Conservation (phyloP, 2,113 vertebrate genomes). For the Salvelinus fontinalis region DNA sequence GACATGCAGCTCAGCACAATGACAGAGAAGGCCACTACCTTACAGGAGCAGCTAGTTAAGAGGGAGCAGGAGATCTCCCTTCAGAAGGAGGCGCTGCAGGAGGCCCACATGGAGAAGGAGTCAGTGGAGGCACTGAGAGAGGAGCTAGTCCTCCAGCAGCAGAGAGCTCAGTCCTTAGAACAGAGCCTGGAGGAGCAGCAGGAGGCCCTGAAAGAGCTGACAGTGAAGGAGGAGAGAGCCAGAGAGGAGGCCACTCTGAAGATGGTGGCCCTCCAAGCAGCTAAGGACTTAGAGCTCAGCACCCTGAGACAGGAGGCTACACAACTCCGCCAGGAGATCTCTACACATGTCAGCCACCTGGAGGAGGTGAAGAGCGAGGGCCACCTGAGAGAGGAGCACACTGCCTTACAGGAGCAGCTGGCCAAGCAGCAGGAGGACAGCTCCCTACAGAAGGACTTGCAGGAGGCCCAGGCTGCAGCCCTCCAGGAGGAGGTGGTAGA, state of each 20-base stretch:
- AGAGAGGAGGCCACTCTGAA: background rate
- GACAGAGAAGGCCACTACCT: background rate
- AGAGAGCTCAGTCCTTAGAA: background rate
- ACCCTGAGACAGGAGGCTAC: too few species aligned
- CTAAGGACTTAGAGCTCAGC: too few species aligned
- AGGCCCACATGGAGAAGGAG: background rate
- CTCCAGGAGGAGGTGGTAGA: background rate
- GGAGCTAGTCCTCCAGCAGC: background rate
- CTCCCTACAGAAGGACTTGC: background rate
- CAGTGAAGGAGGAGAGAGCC: background rate
- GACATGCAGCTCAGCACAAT: slow-evolving; percentile 16
- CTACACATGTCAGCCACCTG: background rate
- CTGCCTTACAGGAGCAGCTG: background rate
- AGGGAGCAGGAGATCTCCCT: slow-evolving; percentile 29
- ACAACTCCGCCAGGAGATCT: too few species aligned
- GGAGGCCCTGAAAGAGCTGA: background rate
- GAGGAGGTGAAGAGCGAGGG: background rate
- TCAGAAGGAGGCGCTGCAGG: slow-evolving; percentile 19
- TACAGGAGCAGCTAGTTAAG: background rate
- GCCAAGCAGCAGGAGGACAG: background rate
- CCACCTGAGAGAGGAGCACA: background rate
- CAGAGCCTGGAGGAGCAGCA: background rate
- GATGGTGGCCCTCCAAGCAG: too few species aligned
- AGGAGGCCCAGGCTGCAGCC: background rate
- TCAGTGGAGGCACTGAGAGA: slow-evolving; percentile 13